Evolutionary conservation across 2,113 vertebrate species (phyloP).

Genomic region (Probosciger aterrimus): DNA sequence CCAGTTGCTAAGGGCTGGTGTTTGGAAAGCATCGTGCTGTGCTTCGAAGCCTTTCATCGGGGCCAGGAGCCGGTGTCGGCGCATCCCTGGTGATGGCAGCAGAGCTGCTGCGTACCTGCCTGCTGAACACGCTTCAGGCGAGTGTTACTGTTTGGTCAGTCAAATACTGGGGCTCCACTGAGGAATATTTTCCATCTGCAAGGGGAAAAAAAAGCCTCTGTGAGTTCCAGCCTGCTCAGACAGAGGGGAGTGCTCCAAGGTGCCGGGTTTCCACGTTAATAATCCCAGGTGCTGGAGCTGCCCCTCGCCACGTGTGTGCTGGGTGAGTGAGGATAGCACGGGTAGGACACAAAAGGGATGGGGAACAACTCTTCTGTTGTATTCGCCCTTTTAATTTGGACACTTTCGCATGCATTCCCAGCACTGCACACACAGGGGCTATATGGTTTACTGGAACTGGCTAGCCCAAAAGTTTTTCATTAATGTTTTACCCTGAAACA

Average conservation of each 20-base stretch:
- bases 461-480: constrained; percentile 39
- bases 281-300: not conserved
- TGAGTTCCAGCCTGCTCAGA: constrained; percentile 14
- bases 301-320: not conserved
- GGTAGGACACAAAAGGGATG: not conserved
- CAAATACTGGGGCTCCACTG: constrained; percentile 49
- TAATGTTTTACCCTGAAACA: constrained; percentile 31
- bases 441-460: not conserved
- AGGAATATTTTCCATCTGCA: constrained; percentile 65
- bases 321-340: not conserved
- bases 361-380: not conserved
- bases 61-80: not conserved
- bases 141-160: constrained; percentile 50
- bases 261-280: not conserved
- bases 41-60: not conserved
- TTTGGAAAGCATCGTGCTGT: not conserved
- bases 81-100: not conserved
- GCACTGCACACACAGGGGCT: not conserved
- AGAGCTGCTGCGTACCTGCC: constrained; percentile 48
- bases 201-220: constrained; percentile 7
- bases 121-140: constrained; percentile 25
- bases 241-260: not conserved
- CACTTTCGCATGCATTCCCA: not conserved
- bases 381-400: not conserved
- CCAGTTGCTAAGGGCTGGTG: not conserved